Evolutionary conservation across 2,888 invertebrate species (phyloP), one percentile per base, ranked within the genome.

Genomic region (Chrysotoxum bicinctum): DNA sequence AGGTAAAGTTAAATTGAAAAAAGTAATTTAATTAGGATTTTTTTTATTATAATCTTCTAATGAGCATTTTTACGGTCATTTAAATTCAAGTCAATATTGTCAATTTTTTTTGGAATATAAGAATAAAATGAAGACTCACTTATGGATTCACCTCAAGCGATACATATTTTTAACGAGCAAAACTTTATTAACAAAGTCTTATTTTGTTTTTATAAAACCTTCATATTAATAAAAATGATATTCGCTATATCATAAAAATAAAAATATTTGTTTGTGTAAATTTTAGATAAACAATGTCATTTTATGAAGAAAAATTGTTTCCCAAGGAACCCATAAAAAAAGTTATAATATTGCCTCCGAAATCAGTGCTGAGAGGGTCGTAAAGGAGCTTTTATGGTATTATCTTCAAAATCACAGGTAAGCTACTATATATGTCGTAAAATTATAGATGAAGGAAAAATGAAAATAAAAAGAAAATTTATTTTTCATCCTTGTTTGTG

Each of bases 331-430:
- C 12, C 30, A 64, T 64, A 64, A 64, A 64, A 35, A 30, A 16
- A 16, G 16, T 30, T 1, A 54, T 32, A 30, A 62, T 62, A 43
- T 43, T 45, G 26, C 30, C 21, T 45, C 9, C 4, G 12, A 45
- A 64, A 64, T 64, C 30, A 64, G 19, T 64, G 19, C 45, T 32
- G 4, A 58, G 37, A 58, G 35, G 58, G 21, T 37, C 16, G 35
- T 37, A 35, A 58, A 58, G 58, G 37, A 58, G 35, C 58, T 58
- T 58, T 58, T 58, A 58, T n/a, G n/a, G n/a, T n/a, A n/a, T 58
- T 58, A 58, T 21, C 58, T 58, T 58, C 19, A 21, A 56, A 58
- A 35, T 37, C 8, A 14, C 37, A 58, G 58, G 58, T 58, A 58
- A 37, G 58, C 21, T 37, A 54, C 35, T 14, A 58, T n/a, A n/a